phyloP scores from a whole-genome alignment of 2,113 vertebrate genomes.

The Chloropsis hardwickii region DNA sequence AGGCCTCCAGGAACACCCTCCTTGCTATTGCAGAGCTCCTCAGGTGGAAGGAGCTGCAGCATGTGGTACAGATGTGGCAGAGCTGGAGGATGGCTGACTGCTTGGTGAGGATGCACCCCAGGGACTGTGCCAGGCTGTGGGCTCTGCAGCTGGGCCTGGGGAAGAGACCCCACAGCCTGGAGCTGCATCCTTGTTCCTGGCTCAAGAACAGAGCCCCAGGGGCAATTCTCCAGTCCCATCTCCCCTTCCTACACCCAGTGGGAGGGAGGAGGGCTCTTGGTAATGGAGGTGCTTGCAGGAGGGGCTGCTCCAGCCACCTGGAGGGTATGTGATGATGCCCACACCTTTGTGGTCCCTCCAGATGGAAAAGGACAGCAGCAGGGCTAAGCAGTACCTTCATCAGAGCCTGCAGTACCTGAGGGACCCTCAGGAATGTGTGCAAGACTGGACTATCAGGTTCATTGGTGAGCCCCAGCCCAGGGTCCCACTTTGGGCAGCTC shows the following conservation, averaged over 20 bases:
- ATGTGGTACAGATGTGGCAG: not conserved
- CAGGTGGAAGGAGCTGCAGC: not conserved
- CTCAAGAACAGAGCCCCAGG: not conserved
- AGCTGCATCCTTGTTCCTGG: not conserved
- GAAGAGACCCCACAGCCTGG: not conserved
- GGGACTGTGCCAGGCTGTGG: not conserved
- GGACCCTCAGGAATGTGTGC: not conserved
- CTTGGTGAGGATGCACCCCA: not conserved
- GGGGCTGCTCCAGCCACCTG: not conserved
- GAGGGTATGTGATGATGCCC: not conserved
- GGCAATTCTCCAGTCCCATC: not conserved
- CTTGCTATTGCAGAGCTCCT: not conserved
- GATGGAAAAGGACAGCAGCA: not conserved
- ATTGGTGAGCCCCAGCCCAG: not conserved
- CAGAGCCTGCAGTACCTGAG: not conserved
- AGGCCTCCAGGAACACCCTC: not conserved
- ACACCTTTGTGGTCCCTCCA: not conserved
- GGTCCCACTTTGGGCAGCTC: not conserved
- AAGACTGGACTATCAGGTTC: not conserved
- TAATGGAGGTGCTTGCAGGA: not conserved
- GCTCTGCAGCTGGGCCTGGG: not conserved
- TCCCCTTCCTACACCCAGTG: not conserved
- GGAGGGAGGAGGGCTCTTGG: not conserved
- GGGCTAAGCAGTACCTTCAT: not conserved
- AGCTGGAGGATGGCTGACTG: not conserved